Percentiles rank a stretch among this genome's conserved stretches.
Evolutionary conservation across 2,113 vertebrate genomes (phyloP).

Genomic region (Columba livia): DNA sequence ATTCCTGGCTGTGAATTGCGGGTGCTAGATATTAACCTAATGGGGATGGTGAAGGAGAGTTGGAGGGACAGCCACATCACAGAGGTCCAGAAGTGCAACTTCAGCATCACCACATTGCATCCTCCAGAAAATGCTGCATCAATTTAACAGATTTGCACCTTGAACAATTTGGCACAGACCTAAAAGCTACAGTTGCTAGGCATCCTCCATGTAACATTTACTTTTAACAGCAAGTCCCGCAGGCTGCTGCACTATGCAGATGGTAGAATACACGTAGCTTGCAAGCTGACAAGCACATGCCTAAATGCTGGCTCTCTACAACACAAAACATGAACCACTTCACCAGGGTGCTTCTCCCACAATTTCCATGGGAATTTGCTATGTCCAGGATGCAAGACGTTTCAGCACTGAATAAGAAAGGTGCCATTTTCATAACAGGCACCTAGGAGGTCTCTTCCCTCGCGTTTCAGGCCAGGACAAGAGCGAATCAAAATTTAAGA

Average conservation of each 20-base stretch:
- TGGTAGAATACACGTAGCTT: not conserved
- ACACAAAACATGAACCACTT: not conserved
- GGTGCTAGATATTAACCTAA: fast-evolving
- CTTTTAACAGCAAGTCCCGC: constrained; percentile 16
- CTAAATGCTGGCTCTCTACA: not conserved
- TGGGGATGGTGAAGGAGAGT: fast-evolving
- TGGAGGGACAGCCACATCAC: not conserved
- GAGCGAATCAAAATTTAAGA: not conserved
- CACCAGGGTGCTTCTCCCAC: not conserved
- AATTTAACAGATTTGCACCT: constrained; percentile 33
- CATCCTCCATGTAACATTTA: constrained; percentile 38
- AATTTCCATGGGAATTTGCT: not conserved
- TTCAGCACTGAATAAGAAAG: not conserved
- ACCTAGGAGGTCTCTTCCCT: not conserved
- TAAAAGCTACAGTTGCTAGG: constrained; percentile 51
- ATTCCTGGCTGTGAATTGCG: not conserved
- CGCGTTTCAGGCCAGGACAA: not conserved
- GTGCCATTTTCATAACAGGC: not conserved
- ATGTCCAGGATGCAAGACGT: fast-evolving
- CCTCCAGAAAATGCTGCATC: not conserved
- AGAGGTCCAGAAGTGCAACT: not conserved
- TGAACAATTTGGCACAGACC: constrained; percentile 34
- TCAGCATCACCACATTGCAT: not conserved
- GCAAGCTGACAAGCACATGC: not conserved
- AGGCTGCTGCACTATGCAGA: constrained; percentile 24